phyloP scores from a whole-genome alignment of 2,888 invertebrate genomes.

The Drosophila setosimentum region DNA sequence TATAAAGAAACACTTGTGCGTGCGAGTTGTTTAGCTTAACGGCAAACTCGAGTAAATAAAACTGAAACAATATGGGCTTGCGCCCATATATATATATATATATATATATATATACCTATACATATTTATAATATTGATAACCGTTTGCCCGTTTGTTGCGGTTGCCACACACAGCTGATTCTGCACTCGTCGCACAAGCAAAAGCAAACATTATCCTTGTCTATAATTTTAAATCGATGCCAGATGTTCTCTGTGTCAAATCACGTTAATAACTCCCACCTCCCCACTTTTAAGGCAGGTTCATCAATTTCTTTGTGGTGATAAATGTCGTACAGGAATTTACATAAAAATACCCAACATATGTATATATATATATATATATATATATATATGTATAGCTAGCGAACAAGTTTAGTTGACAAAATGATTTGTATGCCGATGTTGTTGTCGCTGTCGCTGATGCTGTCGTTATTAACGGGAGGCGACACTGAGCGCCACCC shows the following conservation, averaged over 20 bases:
- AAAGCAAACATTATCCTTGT: neutral
- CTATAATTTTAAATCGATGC: neutral
- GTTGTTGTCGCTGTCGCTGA: constrained; percentile 16
- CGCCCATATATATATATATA: neutral
- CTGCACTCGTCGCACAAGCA: neutral
- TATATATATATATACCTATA: neutral
- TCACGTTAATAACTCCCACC: constrained; percentile 4
- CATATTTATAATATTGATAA: constrained; percentile 3
- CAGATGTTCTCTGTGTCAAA: constrained; percentile 5
- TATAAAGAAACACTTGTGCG: constrained; percentile 77
- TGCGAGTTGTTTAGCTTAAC: constrained; percentile 66
- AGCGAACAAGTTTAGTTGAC: constrained; percentile 62
- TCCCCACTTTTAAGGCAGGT: constrained; percentile 45
- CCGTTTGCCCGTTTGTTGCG: constrained; percentile 26
- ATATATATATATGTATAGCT: constrained; percentile 44
- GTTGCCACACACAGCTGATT: constrained; percentile 18
- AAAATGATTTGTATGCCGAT: constrained; percentile 73
- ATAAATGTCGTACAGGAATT: constrained; percentile 78
- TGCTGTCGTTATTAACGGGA: constrained; percentile 32
- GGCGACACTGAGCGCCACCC: constrained; percentile 74
- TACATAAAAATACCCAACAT: constrained; percentile 63
- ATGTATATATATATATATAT: constrained; percentile 18
- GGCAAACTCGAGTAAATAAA: constrained; percentile 71
- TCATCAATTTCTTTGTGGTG: constrained; percentile 71
- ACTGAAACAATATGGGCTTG: constrained; percentile 69